Base-by-base conservation (phyloP, 2,888 invertebrate species). In the Dynastes grantii region DNA sequence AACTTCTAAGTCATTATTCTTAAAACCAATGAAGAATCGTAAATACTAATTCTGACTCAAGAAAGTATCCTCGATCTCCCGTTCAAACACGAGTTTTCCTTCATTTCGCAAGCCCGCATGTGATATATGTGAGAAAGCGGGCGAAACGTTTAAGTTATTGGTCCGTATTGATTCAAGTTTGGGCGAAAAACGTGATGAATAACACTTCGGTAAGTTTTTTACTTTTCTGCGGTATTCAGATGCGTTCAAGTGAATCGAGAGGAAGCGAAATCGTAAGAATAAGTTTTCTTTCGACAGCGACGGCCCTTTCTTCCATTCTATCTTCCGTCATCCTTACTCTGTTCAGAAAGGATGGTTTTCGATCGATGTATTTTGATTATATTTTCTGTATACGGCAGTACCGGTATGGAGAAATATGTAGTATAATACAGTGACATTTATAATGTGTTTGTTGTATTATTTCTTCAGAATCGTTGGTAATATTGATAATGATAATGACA, bases 161-260 rank as follows among this genome's bases (percentile, higher is more conserved):
- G 67, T 40, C 67, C 67, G 67, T 67, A 45, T 37, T 40, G 67
- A 67, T 67, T 67, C 67, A 67, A 45, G 67, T 67, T 67, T 67
- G 16, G 40, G 16, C 67, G 40, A 22, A 45, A 67, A 67, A 22
- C 55, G 16, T 13, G 55, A 40, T 45, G 45, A 67, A 22, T 67
- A 67, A 67, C 67, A 67, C 67, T 67, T 22, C 16, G 45, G 8
- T 67, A 40, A 16, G 22, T 67, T 67, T 67, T 67, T 67, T 65
- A 37, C 65, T 65, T 45, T 45, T 67, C n/a, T 22, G 67, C 45
- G 67, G 40, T 45, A 67, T 67, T 67, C 40, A 22, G n/a, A 13
- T 67, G 67, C 49, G 37, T 16, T 45, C 45, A 45, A 45, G 67
- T 16, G 67, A 45, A 67, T n/a, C 45, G 67, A 45, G 16, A 16